Evolutionary conservation across 2,888 invertebrate genomes (phyloP).

Genomic region (Hoplodrina ambigua): DNA sequence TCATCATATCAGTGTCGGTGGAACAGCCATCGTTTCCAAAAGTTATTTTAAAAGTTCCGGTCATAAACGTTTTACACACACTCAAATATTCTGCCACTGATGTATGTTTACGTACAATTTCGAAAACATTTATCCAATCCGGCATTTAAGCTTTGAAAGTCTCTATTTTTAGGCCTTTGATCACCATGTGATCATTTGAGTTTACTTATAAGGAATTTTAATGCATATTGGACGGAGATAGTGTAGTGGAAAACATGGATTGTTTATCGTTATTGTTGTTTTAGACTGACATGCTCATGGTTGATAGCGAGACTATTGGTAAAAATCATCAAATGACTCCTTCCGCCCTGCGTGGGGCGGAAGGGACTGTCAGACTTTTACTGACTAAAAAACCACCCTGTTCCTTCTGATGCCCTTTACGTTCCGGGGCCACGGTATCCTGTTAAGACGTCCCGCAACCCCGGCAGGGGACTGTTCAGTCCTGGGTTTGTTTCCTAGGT

Average conservation of each 20-base stretch:
- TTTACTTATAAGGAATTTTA: slow-evolving; percentile 73
- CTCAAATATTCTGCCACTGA: slow-evolving; percentile 67
- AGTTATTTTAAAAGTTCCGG: slow-evolving; percentile 66
- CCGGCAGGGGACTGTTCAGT: no score
- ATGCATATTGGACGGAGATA: slow-evolving; percentile 61
- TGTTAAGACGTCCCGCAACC: no score
- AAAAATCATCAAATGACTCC: no score
- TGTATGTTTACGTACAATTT: slow-evolving; percentile 82
- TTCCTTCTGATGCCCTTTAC: no score
- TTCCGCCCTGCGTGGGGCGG: no score
- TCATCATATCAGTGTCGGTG: slow-evolving; percentile 33
- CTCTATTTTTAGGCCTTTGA: slow-evolving; percentile 83
- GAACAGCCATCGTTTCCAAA: slow-evolving; percentile 29
- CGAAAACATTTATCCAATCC: slow-evolving; percentile 78
- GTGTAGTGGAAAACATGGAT: slow-evolving; percentile 51
- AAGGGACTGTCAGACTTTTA: no score
- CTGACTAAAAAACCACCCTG: no score
- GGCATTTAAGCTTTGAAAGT: slow-evolving; percentile 74
- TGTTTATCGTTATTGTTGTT: slow-evolving; percentile 45
- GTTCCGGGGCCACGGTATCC: no score
- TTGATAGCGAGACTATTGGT: no score
- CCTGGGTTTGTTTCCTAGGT: no score
- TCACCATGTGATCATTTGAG: slow-evolving; percentile 71
- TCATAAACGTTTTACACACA: slow-evolving; percentile 71
- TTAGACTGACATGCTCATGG: slow-evolving; percentile 5